Percentiles rank a stretch among this genome's conserved stretches.
Evolutionary conservation across 2,113 vertebrate genomes (phyloP).

Genomic region (Stictonetta naevosa): DNA sequence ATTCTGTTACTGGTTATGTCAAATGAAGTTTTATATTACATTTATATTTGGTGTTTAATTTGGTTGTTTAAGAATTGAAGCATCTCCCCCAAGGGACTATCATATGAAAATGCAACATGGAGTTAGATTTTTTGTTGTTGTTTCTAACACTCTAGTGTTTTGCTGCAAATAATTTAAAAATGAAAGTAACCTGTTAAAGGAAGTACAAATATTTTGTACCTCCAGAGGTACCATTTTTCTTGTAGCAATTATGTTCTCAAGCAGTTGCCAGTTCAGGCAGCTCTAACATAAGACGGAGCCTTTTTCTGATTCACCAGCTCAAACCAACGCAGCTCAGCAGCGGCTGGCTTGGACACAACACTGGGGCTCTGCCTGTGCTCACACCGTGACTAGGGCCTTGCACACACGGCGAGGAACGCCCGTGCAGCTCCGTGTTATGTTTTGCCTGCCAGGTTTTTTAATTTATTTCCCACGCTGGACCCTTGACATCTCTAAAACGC

Average conservation of each 20-base stretch:
- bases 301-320: neutral
- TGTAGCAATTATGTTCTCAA: neutral
- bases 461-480: neutral
- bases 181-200: neutral
- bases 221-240: neutral
- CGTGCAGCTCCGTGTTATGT: accelerated
- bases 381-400: neutral
- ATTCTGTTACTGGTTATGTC: neutral
- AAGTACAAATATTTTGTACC: neutral
- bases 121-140: neutral
- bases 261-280: neutral
- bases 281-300: neutral
- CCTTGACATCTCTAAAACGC: accelerated
- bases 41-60: neutral
- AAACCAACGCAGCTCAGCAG: neutral
- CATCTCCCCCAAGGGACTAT: neutral
- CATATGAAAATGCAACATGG: neutral
- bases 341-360: neutral
- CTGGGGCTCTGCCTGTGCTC: accelerated
- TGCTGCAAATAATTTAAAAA: neutral
- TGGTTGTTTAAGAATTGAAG: neutral
- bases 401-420: accelerated
- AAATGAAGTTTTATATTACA: neutral
- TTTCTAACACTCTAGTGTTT: neutral
- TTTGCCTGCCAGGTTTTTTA: accelerated